Evolutionary conservation across 2,888 invertebrate genomes (phyloP), one percentile per base, ranked within the genome.

Genomic region (Dasysyrphus albostriatus): DNA sequence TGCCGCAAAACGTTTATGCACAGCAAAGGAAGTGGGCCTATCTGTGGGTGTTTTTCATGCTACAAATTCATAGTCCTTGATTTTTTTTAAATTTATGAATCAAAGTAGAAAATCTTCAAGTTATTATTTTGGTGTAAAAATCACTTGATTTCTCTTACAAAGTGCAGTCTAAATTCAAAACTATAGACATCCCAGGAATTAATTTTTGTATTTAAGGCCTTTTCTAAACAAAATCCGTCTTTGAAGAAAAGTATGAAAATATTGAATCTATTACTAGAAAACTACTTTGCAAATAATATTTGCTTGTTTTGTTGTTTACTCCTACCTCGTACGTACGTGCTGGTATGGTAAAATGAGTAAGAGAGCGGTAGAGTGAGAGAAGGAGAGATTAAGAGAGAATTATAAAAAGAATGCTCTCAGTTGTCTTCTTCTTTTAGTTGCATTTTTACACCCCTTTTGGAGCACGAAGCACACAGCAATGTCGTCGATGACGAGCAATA

Each of bases 391-490:
- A 42, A 42, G 32, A 37, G 19, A 65, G 42, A 67, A 19, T n/a
- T 6, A 29, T 19, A 51, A n/a, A 54, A 16, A 32, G n/a, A 58
- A 44, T 58, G n/a, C n/a, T 67, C 54, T 69, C 58, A 39, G 59
- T 56, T 39, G 47, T 58, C 44, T 61, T 80, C 59, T 72, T 65
- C 51, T 69, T 81, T 69, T 56, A 39, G 63, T 70, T 85, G 85
- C 81, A 85, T 32, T 80, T 82, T 82, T 82, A 74, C 85, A 87
- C 85, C 85, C 85, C 82, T 78, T 87, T 78, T 87, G 85, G 85
- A 82, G 78, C 69, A 69, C 65, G 58, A 69, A 72, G 69, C 54
- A 47, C 74, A 61, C 54, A 47, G n/a, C 16, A 49, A 65, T 32
- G 16, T 5, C n/a, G 12, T 29, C 37, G 14, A 49, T 19, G 39